Base-by-base conservation (phyloP, 2,797 vertebrate species). In the Hippoglossus hippoglossus region DNA sequence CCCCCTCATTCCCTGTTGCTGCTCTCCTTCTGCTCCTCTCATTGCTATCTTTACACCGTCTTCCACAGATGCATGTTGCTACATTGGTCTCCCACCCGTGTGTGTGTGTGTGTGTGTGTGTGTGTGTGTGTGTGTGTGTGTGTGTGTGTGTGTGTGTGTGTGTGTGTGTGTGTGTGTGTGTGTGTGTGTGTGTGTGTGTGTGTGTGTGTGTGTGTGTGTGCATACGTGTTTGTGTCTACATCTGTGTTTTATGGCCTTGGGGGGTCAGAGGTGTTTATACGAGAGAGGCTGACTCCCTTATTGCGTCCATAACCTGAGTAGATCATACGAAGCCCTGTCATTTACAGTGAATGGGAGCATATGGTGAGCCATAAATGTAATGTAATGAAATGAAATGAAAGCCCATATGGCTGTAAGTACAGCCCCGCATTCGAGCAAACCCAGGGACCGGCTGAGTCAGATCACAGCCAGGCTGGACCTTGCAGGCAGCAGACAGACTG, bases 291-390 rank as follows among this genome's bases (percentile, higher is more conserved):
- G 83, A 90, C 87, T 91, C 87, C 81, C 91, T 91, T 90, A 94
- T 91, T 92, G 89, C 90, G 85, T 91, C 87, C 83, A 91, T 94
- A 91, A 91, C 91, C 85, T 85, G 87, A 90, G 87, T 87, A 91
- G 84, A 93, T 92, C 83, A 91, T 91, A 87, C 90, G 89, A 91
- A 89, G 85, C 75, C 82, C 72, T 71, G 81, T 89, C 87, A 91
- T 92, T 91, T 89, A 89, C 83, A 72, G 83, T 91, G 86, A 91
- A 90, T 81, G 73, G 89, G 77, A 91, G 87, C 90, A 90, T 92
- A 85, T 94, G 90, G 90, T 75, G 59, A 82, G 82, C 84, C 63
- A 72, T 92, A 90, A 92, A 91, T 80, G 87, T 86, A 90, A 92
- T 88, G 73, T 85, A 89, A 91, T 90, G 81, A 90, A 91, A 90